phyloP scores from a whole-genome alignment of 2,113 vertebrate species.

The Melanostigma gelatinosum region DNA sequence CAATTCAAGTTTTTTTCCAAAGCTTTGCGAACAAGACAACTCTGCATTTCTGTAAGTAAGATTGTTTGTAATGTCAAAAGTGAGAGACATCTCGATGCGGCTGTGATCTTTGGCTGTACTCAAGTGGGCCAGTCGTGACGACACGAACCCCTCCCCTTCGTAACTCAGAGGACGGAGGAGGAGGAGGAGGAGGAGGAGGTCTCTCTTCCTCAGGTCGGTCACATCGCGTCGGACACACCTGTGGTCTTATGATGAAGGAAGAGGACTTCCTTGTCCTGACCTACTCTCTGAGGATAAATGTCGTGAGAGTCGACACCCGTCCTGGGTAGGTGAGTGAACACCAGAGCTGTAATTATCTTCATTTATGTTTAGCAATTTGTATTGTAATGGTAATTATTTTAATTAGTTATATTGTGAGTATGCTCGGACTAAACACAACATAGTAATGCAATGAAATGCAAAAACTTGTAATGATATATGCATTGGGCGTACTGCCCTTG shows the following conservation, averaged over 20 bases:
- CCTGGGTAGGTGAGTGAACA: slow-evolving; percentile 18
- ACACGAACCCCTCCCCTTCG: slow-evolving; percentile 5
- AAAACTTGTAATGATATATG: background rate
- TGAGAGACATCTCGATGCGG: background rate
- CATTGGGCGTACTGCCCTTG: background rate
- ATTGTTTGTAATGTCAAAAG: background rate
- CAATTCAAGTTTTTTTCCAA: too few relatives aligned
- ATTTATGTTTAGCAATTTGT: background rate
- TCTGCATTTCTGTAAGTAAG: background rate
- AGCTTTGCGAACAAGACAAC: too few relatives aligned
- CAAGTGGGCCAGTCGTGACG: slow-evolving; percentile 25
- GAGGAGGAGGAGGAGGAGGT: background rate
- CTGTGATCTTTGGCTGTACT: background rate
- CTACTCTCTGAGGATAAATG: background rate
- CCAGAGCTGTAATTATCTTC: too few relatives aligned
- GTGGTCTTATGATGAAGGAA: background rate
- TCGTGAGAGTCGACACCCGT: background rate
- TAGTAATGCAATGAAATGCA: background rate
- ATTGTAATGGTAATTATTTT: background rate
- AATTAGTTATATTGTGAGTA: background rate
- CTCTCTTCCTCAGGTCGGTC: background rate
- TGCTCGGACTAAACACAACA: background rate
- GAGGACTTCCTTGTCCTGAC: background rate
- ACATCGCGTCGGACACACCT: slow-evolving; percentile 27
- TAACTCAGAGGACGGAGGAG: background rate